These are phyloP conservation scores for Chrosomus eos DNA, from an alignment of 2,797 vertebrate species.

Conservation along the genomic window DNA sequence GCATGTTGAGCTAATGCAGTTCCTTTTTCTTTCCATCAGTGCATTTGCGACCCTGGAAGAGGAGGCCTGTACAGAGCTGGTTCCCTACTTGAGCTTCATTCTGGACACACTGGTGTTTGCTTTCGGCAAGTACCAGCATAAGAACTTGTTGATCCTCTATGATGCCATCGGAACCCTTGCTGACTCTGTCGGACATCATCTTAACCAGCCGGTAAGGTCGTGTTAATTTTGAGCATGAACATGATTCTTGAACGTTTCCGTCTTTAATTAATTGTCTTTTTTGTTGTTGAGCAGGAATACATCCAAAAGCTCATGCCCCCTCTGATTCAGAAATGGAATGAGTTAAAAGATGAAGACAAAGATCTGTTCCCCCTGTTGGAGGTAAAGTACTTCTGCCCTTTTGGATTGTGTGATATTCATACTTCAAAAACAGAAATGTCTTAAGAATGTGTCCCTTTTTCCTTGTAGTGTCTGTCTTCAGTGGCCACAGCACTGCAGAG, in stretches of 20 bases:
- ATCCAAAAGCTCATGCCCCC: slow-evolving; percentile 97
- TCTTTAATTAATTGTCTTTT: neutral
- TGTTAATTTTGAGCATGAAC: neutral
- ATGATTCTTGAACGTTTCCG: neutral
- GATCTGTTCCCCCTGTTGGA: slow-evolving; percentile 93
- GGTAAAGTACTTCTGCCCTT: slow-evolving; percentile 69
- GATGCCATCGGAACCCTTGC: slow-evolving; percentile 94
- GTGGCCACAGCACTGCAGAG: slow-evolving; percentile 94
- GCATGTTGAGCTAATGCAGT: neutral
- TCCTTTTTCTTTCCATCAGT: slow-evolving; percentile 66
- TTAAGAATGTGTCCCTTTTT: neutral
- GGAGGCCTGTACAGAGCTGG: slow-evolving; percentile 94
- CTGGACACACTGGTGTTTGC: slow-evolving; percentile 94
- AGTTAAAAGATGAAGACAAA: slow-evolving; percentile 95
- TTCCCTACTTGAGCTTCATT: slow-evolving; percentile 94
- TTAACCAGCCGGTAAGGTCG: slow-evolving; percentile 88
- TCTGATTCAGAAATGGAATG: slow-evolving; percentile 95
- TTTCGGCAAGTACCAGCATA: slow-evolving; percentile 96
- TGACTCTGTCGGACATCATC: slow-evolving; percentile 94
- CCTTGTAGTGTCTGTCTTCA: slow-evolving; percentile 87
- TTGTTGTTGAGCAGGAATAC: slow-evolving; percentile 81
- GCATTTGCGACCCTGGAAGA: slow-evolving; percentile 95
- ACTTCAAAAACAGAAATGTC: neutral
- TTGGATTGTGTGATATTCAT: neutral
- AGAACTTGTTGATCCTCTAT: slow-evolving; percentile 94